A percentile compares a stretch with the other conserved stretches of the same genome.
phyloP scores from a whole-genome alignment of 2,113 vertebrate species.

The Uria lomvia region DNA sequence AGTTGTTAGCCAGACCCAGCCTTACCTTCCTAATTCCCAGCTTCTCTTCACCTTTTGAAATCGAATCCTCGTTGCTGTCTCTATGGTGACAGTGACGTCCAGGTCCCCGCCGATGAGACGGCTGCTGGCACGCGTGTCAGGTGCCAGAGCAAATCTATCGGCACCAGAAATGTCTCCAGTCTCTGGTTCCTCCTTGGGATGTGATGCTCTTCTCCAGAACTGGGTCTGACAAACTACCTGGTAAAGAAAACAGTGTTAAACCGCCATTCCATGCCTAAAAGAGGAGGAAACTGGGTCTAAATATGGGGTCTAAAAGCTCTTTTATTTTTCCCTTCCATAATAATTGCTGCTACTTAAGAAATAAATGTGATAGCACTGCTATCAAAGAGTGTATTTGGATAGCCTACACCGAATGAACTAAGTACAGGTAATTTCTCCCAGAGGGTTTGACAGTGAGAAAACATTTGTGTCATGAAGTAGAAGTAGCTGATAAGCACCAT shows the following conservation, averaged over 20 bases:
- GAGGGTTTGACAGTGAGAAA: neutral
- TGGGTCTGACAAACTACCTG: neutral
- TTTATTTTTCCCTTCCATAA: neutral
- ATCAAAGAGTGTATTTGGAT: neutral
- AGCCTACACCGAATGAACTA: neutral
- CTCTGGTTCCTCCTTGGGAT: neutral
- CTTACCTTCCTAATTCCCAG: conserved; percentile 51
- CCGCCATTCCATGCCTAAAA: neutral
- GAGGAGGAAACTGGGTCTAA: neutral
- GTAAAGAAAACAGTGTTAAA: neutral
- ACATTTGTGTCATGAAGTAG: neutral
- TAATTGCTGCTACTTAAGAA: neutral
- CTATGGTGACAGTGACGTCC: conserved; percentile 69
- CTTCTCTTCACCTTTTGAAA: conserved; percentile 68
- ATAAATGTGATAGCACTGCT: neutral
- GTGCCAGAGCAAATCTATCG: neutral
- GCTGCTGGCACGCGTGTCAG: neutral
- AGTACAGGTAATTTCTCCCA: conserved; percentile 9
- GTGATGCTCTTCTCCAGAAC: neutral
- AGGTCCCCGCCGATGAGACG: neutral
- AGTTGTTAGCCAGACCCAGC: conserved; percentile 8
- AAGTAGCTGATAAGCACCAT: conserved; percentile 19
- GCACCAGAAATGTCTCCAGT: neutral
- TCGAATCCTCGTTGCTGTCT: conserved; percentile 58
- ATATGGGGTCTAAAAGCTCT: neutral